A percentile compares a stretch with the other conserved stretches of the same genome.
phyloP scores from a whole-genome alignment of 2,888 invertebrate species.

The Ferrisia virgata region DNA sequence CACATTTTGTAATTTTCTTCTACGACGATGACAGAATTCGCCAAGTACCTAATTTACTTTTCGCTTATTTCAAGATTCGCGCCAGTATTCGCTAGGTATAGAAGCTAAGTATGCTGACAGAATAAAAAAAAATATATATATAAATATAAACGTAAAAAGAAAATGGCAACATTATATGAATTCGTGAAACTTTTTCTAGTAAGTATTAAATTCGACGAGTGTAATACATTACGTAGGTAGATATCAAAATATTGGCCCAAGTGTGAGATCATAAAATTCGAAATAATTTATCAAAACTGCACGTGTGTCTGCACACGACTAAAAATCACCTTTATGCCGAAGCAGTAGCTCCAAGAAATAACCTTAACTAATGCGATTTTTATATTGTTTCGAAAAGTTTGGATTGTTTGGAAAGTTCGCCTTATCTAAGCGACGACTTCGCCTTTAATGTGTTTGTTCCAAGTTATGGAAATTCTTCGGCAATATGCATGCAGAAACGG shows the following conservation, averaged over 20 bases:
- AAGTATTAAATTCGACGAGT: neutral
- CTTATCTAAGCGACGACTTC: neutral
- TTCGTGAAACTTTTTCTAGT: neutral
- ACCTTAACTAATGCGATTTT: conserved; percentile 17
- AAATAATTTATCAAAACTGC: conserved; percentile 15
- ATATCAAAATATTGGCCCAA: neutral
- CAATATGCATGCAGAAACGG: neutral
- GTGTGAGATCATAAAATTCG: neutral
- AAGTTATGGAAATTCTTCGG: conserved; percentile 16
- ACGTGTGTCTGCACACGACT: neutral
- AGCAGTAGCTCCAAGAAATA: neutral
- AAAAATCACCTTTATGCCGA: conserved; percentile 2
- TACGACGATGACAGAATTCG: neutral
- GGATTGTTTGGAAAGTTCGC: conserved; percentile 2
- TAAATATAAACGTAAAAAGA: neutral
- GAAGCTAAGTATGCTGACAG: neutral
- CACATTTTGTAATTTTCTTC: neutral
- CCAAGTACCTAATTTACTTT: neutral
- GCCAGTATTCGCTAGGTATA: neutral
- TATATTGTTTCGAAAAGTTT: conserved; percentile 28
- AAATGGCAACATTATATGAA: neutral
- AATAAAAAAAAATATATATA: neutral
- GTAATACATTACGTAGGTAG: neutral
- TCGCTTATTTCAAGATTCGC: neutral
- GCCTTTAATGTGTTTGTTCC: conserved; percentile 6